A percentile compares a stretch with the other conserved stretches of the same genome.
These are phyloP conservation scores for Hypotaenidia philippensis DNA, from an alignment of 2,797 vertebrate species.

Conservation along the genomic window DNA sequence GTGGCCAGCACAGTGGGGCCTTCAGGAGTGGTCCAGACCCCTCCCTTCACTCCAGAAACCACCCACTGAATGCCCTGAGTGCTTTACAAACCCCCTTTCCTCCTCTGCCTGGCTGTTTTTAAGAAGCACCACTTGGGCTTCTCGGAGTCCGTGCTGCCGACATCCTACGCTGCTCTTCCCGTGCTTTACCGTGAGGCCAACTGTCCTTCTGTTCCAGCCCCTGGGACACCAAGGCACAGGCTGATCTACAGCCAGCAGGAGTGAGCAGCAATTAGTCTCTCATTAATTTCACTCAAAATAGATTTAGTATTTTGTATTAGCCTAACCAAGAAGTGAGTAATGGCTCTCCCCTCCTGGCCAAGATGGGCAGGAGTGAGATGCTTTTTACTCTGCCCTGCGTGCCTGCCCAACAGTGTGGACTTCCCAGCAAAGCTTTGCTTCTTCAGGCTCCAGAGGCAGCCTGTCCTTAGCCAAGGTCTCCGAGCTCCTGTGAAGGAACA, in stretches of 20 bases:
- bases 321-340: background rate
- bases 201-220: background rate
- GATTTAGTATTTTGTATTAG: background rate
- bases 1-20: background rate
- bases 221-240: background rate
- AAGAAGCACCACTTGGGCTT: background rate
- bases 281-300: background rate
- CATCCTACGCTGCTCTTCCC: background rate
- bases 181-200: background rate
- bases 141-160: background rate
- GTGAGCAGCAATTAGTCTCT: background rate
- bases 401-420: background rate
- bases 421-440: background rate
- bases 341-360: background rate
- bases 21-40: background rate
- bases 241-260: background rate
- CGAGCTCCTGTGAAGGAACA: background rate
- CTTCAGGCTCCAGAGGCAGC: background rate
- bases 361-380: background rate
- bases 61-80: background rate
- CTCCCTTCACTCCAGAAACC: background rate
- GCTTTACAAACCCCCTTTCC: background rate
- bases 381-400: background rate
- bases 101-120: background rate
- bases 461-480: background rate